Evolutionary conservation across 2,797 vertebrate species (phyloP), one percentile per base, ranked within the genome.

Genomic region (Micropoecilia bifurca): DNA sequence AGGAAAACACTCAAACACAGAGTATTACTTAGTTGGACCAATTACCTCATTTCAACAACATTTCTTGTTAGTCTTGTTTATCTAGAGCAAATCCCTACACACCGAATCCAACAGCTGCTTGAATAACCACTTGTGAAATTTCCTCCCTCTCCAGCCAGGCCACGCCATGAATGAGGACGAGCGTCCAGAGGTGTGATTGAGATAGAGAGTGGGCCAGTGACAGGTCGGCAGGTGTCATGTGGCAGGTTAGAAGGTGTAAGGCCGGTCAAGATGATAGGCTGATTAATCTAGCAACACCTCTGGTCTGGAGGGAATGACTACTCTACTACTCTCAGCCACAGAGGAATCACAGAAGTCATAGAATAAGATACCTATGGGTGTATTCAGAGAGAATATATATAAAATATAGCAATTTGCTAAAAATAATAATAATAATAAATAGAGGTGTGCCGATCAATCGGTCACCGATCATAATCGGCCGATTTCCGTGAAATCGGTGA

Each of bases 201-300:
- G 80, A 59, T 59, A 73, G 85, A 79, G 80, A 78, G 77, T 77
- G 77, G 85, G 79, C 84, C 82, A 82, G 82, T 63, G 89, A 88
- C 85, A 88, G 86, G 84, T 89, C 85, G 73, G 90, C 79, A 82
- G 88, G 91, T 89, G 91, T 83, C 85, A 68, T 88, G 79, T n/a
- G 59, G 76, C 81, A 86, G 89, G 88, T 90, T 82, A 50, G 83
- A 78, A 91, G 88, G 90, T 93, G 89, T 95, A 94, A 91, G 89
- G 59, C 68, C 71, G 69, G 87, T 92, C 90, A 86, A 91, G 89
- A 87, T 90, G 83, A 91, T 74, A 83, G 85, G 77, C 80, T 94
- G 91, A 94, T 94, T 92, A 93, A 92, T 88, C 87, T 83, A 92
- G 93, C 90, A 92, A 93, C 92, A 95, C 93, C 92, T 94, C 79